A percentile compares a stretch with the other conserved stretches of the same genome.
Evolutionary conservation across 2,797 vertebrate species (phyloP).

Genomic region (Anisognathus igniventris): DNA sequence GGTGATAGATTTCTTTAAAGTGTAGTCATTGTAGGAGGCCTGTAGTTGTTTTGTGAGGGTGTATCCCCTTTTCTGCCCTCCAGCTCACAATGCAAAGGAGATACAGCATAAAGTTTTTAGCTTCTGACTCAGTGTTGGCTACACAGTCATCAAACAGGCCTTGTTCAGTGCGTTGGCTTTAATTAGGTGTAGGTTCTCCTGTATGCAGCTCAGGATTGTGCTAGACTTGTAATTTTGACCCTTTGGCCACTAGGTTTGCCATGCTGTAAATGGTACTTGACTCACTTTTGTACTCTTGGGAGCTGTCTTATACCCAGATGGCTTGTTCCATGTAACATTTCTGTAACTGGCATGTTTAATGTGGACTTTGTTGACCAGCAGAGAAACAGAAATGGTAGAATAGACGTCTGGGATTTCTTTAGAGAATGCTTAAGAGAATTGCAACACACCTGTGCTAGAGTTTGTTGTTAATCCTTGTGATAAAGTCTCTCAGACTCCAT

Average conservation of each 20-base stretch:
- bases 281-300: not conserved
- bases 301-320: not conserved
- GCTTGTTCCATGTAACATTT: not conserved
- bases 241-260: not conserved
- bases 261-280: not conserved
- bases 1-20: not conserved
- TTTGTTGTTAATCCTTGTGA: not conserved
- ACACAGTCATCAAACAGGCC: not conserved
- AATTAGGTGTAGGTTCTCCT: fast-evolving
- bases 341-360: not conserved
- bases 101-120: not conserved
- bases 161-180: not conserved
- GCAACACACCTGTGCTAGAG: not conserved
- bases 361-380: not conserved
- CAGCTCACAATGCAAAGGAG: not conserved
- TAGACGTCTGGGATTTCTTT: not conserved
- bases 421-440: not conserved
- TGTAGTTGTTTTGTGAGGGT: not conserved
- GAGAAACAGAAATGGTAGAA: not conserved
- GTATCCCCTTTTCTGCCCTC: not conserved
- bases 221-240: not conserved
- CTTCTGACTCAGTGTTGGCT: not conserved
- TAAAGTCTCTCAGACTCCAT: not conserved
- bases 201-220: not conserved
- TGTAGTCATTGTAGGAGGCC: not conserved